Conservation (phyloP, 2,797 vertebrate species). For the Hippocampus kuda region DNA sequence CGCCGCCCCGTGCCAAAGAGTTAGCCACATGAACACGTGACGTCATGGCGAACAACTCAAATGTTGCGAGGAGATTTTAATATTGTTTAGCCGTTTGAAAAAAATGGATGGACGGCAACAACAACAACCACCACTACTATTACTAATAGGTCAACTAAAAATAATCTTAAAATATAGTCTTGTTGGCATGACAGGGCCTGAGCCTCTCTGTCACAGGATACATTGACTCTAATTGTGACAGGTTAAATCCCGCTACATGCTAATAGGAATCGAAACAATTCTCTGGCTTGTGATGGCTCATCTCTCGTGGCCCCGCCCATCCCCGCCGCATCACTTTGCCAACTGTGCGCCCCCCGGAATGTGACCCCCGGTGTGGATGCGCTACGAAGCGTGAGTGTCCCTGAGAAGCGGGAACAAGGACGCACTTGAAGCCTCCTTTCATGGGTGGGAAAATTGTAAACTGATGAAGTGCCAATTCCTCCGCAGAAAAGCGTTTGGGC, state of each 20-base stretch:
- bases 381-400: conserved; percentile 21
- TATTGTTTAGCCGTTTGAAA: too few relatives aligned
- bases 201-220: background rate
- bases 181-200: background rate
- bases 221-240: background rate
- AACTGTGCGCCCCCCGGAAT: conserved; percentile 29
- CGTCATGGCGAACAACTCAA: too few relatives aligned
- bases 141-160: too few relatives aligned
- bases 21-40: too few relatives aligned
- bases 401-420: conserved; percentile 37
- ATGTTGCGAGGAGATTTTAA: too few relatives aligned
- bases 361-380: conserved; percentile 14
- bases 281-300: conserved; percentile 6
- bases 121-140: too few relatives aligned
- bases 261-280: conserved; percentile 24
- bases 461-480: conserved; percentile 36
- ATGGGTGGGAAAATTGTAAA: conserved; percentile 11
- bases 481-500: conserved; percentile 18
- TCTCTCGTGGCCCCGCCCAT: conserved; percentile 5
- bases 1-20: too few relatives aligned
- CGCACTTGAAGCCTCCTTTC: conserved; percentile 7
- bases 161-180: background rate
- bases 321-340: conserved; percentile 20
- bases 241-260: conserved; percentile 11
- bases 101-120: too few relatives aligned